A percentile compares a stretch with the other conserved stretches of the same genome.
These are phyloP conservation scores for Sesamia inferens DNA, from an alignment of 2,888 invertebrate genomes.

Conservation along the genomic window DNA sequence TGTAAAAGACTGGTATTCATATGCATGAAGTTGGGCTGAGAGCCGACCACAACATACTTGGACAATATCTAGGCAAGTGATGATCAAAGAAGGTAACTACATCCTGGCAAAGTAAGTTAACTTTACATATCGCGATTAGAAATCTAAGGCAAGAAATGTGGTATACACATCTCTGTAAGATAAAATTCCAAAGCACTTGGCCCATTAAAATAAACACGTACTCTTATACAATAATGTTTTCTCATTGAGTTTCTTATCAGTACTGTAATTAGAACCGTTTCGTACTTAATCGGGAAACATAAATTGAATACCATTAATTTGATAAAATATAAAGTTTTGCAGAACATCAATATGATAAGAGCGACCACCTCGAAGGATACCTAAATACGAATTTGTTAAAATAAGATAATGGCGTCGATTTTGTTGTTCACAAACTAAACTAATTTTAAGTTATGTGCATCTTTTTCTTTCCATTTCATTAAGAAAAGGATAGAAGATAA, in stretches of 20 bases:
- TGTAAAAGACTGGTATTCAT: neutral
- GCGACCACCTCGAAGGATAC: slow-evolving; percentile 39
- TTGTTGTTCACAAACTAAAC: no score
- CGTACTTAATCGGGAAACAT: slow-evolving; percentile 49
- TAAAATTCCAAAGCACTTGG: slow-evolving; percentile 37
- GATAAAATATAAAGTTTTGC: slow-evolving; percentile 59
- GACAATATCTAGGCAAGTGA: neutral
- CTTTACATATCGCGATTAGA: neutral
- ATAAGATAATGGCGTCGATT: neutral
- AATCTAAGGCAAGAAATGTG: slow-evolving; percentile 9
- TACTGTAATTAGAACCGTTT: slow-evolving; percentile 50
- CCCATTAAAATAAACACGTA: slow-evolving; percentile 26
- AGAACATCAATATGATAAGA: slow-evolving; percentile 46
- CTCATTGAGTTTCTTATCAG: slow-evolving; percentile 45
- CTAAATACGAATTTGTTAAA: slow-evolving; percentile 27
- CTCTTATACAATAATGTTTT: slow-evolving; percentile 30
- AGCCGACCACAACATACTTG: neutral
- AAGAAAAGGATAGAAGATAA: no score
- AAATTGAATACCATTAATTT: slow-evolving; percentile 48
- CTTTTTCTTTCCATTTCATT: no score
- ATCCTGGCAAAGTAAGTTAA: neutral
- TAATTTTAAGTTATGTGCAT: no score
- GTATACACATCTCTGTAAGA: neutral
- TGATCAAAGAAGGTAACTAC: neutral
- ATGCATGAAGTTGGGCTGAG: neutral